Conservation (phyloP, 1,140 invertebrate species). For the Megathymus violae region DNA sequence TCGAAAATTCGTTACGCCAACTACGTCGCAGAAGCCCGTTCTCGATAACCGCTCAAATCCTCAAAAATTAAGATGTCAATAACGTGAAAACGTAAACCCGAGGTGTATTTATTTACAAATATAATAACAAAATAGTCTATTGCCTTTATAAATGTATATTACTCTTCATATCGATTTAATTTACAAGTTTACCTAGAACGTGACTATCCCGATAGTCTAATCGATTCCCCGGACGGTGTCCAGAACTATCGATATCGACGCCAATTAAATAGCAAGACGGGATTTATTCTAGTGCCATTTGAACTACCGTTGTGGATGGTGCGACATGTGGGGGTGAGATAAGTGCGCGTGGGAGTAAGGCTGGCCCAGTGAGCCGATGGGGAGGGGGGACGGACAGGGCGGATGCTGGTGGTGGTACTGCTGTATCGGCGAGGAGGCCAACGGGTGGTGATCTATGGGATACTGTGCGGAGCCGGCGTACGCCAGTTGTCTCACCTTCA, state of each 20-base stretch:
- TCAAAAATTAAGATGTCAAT: slow-evolving; percentile 47
- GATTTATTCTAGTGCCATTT: slow-evolving; percentile 63
- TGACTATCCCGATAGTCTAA: slow-evolving; percentile 62
- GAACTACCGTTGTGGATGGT: slow-evolving; percentile 89
- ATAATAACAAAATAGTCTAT: slow-evolving; percentile 66
- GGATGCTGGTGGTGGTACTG: slow-evolving; percentile 84
- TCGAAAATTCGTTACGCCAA: slow-evolving; percentile 46
- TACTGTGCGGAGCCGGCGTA: slow-evolving; percentile 89
- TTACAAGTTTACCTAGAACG: slow-evolving; percentile 66
- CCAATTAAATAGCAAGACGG: slow-evolving; percentile 47
- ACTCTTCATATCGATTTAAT: slow-evolving; percentile 55
- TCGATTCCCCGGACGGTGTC: slow-evolving; percentile 37
- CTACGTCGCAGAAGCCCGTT: slow-evolving; percentile 40
- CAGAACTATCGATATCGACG: slow-evolving; percentile 37
- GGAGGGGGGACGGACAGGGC: slow-evolving; percentile 85
- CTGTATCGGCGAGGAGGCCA: slow-evolving; percentile 84
- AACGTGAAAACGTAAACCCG: slow-evolving; percentile 48
- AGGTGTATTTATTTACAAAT: slow-evolving; percentile 66
- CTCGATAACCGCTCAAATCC: slow-evolving; percentile 52
- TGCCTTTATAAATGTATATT: slow-evolving; percentile 51
- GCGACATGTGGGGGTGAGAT: slow-evolving; percentile 87
- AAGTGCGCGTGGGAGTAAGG: slow-evolving; percentile 86
- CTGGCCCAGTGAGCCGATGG: slow-evolving; percentile 85
- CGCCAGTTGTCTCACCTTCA: slow-evolving; percentile 98
- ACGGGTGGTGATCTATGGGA: slow-evolving; percentile 85